These are phyloP conservation scores for Notechis scutatus DNA, from an alignment of 2,113 vertebrate genomes.

Conservation along the genomic window DNA sequence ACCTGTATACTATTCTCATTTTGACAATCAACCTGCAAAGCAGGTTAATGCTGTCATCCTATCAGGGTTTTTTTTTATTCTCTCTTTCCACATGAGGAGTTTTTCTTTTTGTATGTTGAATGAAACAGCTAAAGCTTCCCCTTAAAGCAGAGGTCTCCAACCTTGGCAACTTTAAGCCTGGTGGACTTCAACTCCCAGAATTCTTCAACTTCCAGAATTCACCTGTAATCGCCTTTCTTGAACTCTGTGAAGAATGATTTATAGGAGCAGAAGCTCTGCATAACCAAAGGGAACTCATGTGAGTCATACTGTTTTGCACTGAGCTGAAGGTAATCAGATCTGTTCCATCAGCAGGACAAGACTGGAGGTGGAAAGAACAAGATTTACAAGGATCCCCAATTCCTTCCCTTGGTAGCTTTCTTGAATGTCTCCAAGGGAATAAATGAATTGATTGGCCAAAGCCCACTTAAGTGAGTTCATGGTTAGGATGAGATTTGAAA, in stretches of 20 bases:
- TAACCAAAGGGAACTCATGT: not conserved
- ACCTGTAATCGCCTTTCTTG: not conserved
- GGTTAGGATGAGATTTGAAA: not conserved
- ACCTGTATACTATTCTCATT: not conserved
- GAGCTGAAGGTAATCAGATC: not conserved
- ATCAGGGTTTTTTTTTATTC: not conserved
- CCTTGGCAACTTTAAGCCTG: too few species aligned
- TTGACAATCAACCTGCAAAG: not conserved
- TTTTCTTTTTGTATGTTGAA: not conserved
- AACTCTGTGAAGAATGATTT: not conserved
- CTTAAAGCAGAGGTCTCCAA: not conserved
- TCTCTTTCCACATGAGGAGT: not conserved
- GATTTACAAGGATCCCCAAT: not conserved
- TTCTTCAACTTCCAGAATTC: too few species aligned
- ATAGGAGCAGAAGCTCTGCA: not conserved
- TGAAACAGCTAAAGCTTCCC: not conserved
- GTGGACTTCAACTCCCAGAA: too few species aligned
- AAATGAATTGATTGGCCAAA: not conserved
- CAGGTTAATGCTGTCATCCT: not conserved
- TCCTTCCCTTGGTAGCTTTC: not conserved
- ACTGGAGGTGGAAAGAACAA: not conserved
- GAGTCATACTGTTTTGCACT: not conserved
- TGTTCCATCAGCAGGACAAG: not conserved
- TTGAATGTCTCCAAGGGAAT: not conserved
- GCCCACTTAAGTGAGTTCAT: not conserved